Evolutionary conservation across 2,113 vertebrate genomes (phyloP).

Genomic region (Sorex fumeus): DNA sequence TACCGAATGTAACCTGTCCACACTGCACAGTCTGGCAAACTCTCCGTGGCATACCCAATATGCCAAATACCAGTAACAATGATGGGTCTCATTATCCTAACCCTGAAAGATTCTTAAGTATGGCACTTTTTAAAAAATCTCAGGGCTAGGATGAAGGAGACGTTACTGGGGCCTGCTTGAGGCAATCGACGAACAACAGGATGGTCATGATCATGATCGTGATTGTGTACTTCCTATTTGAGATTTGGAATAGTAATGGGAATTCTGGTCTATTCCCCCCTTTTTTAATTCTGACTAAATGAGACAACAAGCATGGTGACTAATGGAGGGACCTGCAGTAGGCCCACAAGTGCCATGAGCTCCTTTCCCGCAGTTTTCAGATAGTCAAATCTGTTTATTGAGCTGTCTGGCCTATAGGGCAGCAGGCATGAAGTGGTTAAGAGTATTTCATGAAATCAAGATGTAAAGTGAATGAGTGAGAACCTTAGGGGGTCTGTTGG

Average conservation of each 20-base stretch:
- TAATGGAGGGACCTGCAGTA: background rate
- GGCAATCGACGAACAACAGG: too few relatives aligned
- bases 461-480: background rate
- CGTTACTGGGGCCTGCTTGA: too few relatives aligned
- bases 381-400: background rate
- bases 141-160: too few relatives aligned
- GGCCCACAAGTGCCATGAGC: background rate
- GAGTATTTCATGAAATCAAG: conserved; percentile 10
- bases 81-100: too few relatives aligned
- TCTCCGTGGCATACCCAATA: too few relatives aligned
- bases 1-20: too few relatives aligned
- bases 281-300: background rate
- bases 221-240: background rate
- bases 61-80: too few relatives aligned
- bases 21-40: too few relatives aligned
- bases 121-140: too few relatives aligned
- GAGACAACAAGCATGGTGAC: background rate
- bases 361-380: background rate
- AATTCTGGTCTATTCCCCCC: background rate
- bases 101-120: too few relatives aligned
- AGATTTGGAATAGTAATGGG: background rate
- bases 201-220: too few relatives aligned
- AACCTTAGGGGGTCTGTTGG: background rate
- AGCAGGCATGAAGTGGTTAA: background rate
- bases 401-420: background rate